A percentile compares a stretch with the other conserved stretches of the same genome.
phyloP scores from a whole-genome alignment of 2,113 vertebrate genomes.

The Strix aluco region DNA sequence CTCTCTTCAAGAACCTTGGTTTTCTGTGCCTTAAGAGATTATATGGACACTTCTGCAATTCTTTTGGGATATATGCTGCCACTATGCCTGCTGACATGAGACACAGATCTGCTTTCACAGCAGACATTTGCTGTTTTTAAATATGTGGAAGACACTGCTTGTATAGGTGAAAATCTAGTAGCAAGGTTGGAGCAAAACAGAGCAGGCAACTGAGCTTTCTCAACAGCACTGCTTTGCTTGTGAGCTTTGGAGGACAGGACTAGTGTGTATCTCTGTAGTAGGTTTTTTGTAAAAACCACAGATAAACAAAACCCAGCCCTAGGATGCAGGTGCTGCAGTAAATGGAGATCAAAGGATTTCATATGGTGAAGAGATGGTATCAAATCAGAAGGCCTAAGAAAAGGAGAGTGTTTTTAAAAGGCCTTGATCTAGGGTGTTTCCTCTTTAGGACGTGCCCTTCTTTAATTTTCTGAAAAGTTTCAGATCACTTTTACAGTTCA shows the following conservation, averaged over 20 bases:
- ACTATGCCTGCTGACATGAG: neutral
- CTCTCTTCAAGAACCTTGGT: neutral
- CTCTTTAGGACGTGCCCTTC: neutral
- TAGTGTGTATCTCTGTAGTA: neutral
- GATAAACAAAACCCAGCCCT: neutral
- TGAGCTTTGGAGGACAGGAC: neutral
- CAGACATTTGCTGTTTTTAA: neutral
- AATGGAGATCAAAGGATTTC: neutral
- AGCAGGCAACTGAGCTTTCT: neutral
- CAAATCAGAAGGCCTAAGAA: neutral
- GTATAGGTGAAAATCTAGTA: neutral
- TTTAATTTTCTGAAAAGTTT: neutral
- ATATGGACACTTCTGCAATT: neutral
- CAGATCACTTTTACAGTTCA: neutral
- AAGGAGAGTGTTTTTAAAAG: neutral
- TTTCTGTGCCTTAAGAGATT: neutral
- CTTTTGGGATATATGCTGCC: neutral
- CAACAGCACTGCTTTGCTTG: neutral
- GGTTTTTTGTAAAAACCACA: neutral
- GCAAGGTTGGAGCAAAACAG: neutral
- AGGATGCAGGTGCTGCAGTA: neutral
- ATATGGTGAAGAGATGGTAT: neutral
- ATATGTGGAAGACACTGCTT: neutral
- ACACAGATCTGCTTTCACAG: neutral
- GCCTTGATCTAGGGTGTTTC: neutral